Evolutionary conservation across 2,113 vertebrate genomes (phyloP).

Genomic region (Leptobrachium ailaonicum): DNA sequence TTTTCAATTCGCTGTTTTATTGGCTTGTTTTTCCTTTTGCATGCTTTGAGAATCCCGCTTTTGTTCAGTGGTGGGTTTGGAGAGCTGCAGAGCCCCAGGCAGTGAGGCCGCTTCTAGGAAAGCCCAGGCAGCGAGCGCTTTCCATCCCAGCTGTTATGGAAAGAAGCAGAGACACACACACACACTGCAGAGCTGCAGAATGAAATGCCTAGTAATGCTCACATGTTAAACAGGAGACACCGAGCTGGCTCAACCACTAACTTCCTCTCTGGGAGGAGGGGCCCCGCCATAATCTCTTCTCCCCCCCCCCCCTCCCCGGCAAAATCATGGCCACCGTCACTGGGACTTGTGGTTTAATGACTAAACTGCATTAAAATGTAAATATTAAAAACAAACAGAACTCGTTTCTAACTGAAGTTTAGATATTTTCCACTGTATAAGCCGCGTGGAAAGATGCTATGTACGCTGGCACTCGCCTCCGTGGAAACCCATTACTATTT

Average conservation of each 20-base stretch:
- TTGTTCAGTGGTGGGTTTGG: constrained; percentile 53
- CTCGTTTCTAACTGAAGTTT: constrained; percentile 57
- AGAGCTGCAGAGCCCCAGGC: constrained; percentile 37
- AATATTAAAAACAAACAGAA: constrained; percentile 53
- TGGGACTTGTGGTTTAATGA: constrained; percentile 65
- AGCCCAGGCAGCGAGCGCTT: constrained; percentile 32
- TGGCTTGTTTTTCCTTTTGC: constrained; percentile 25
- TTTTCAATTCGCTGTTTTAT: too few relatives aligned
- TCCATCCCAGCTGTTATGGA: constrained; percentile 59
- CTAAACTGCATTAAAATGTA: constrained; percentile 69
- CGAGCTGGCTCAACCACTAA: constrained; percentile 66
- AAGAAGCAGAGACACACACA: constrained; percentile 65
- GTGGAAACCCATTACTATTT: constrained; percentile 65
- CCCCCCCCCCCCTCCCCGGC: too few relatives aligned
- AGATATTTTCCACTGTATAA: constrained; percentile 75
- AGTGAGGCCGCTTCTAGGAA: constrained; percentile 32
- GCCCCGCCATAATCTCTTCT: constrained; percentile 43
- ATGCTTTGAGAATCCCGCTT: constrained; percentile 13
- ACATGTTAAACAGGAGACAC: constrained; percentile 69
- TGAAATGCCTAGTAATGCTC: constrained; percentile 74
- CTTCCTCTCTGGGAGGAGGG: constrained; percentile 65
- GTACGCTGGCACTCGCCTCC: constrained; percentile 63
- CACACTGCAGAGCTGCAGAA: constrained; percentile 67
- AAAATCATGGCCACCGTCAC: constrained; percentile 47
- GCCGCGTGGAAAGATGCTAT: constrained; percentile 32